A percentile compares a stretch with the other conserved stretches of the same genome.
Conservation (phyloP, 2,888 invertebrate species). For the Leucophenga maculata region DNA sequence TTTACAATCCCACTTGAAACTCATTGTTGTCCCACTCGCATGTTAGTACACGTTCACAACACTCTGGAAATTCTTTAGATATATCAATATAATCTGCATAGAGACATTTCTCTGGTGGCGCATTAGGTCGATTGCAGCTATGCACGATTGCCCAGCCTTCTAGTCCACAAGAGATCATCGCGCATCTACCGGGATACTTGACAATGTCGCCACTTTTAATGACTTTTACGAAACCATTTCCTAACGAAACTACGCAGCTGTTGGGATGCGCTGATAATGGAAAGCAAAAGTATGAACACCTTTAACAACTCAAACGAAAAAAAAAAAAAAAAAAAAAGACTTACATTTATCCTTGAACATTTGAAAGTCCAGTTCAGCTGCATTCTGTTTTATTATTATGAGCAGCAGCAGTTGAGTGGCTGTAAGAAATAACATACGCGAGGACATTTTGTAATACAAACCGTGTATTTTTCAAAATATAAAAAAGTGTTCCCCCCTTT, state of each 20-base stretch:
- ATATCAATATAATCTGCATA: constrained; percentile 5
- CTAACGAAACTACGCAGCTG: constrained; percentile 40
- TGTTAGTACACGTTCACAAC: constrained; percentile 36
- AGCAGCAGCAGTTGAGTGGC: too few species aligned
- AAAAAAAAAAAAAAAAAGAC: background rate
- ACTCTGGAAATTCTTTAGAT: constrained; percentile 44
- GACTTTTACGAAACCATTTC: constrained; percentile 8
- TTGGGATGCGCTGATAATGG: constrained; percentile 32
- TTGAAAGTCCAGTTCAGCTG: background rate
- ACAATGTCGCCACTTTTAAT: constrained; percentile 27
- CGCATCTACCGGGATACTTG: constrained; percentile 45
- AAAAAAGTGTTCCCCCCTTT: too few species aligned
- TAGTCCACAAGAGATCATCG: constrained; percentile 43
- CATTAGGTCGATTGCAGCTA: too few species aligned
- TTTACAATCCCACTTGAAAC: too few species aligned
- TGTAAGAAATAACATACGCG: too few species aligned
- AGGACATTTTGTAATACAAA: too few species aligned
- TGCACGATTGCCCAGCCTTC: constrained; percentile 43
- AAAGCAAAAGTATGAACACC: too few species aligned
- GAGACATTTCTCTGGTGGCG: too few species aligned
- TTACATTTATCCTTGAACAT: constrained; percentile 33
- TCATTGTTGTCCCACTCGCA: too few species aligned
- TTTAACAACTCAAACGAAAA: too few species aligned
- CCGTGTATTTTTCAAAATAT: too few species aligned
- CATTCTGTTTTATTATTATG: too few species aligned